Evolutionary conservation across 64 coral and sea anemone species (phyloP), one percentile per base, ranked within the genome.

Genomic region (Acropora tenuis): DNA sequence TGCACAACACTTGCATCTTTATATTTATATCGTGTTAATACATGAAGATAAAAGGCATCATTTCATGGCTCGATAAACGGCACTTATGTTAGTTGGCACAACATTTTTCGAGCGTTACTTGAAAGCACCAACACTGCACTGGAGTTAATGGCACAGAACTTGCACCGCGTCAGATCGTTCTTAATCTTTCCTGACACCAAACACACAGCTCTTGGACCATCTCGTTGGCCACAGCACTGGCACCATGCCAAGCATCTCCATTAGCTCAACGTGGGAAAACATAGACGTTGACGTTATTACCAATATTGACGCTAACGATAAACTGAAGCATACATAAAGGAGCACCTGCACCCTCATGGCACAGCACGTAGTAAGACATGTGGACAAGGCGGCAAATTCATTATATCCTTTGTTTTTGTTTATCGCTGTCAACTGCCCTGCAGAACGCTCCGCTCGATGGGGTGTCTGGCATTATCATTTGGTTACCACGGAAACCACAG

Each of bases 391-490:
- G 15, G 18, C 46, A 47, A 1, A 9, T 71, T 45, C 44, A 68
- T 49, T 63, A 16, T 67, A 9, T 3, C 3, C n/a, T 16, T 71
- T 48, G n/a, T 18, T 43, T 63, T 67, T 71, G 17, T 71, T 85
- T 67, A 1, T 48, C 68, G 61, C 63, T 71, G 82, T 71, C 61
- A 63, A 19, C 47, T 71, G 61, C 58, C 16, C 82, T 48, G 66
- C 65, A 49, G 82, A 85, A 49, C 44, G 45, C 5, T 69, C 17
- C 69, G 61, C 82, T 44, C 82, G 82, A 43, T 71, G 69, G 42
- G 82, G 50, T 20, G 61, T 85, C 49, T 85, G 82, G 63, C 82
- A 85, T 85, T 85, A 85, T 71, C 82, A 85, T 69, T 85, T 85
- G 61, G 82, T 71, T 18, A 16, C 17, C 8, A 71, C 82, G 46